phyloP scores from a whole-genome alignment of 2,113 vertebrate genomes.

The Pyrgilauda ruficollis region DNA sequence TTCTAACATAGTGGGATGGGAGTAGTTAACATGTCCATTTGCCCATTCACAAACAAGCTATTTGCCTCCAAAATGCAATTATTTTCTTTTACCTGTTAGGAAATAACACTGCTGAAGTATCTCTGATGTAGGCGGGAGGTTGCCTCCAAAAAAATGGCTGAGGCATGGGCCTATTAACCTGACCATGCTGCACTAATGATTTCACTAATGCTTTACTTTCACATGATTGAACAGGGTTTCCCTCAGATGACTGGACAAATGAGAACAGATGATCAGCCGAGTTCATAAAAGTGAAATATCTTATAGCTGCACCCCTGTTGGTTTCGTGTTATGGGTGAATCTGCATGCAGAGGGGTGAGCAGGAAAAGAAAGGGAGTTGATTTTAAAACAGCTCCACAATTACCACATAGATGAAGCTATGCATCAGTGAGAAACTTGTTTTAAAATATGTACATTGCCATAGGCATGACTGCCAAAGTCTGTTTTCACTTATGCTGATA shows the following conservation, averaged over 20 bases:
- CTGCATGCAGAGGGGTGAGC: neutral
- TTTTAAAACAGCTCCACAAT: neutral
- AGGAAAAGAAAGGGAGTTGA: neutral
- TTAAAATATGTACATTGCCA: conserved; percentile 38
- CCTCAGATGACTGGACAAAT: conserved; percentile 51
- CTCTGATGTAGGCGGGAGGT: neutral
- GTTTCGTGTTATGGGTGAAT: neutral
- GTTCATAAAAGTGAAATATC: conserved; percentile 55
- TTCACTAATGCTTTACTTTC: conserved; percentile 40
- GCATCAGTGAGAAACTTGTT: conserved; percentile 26
- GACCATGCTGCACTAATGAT: conserved; percentile 50
- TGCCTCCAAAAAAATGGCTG: conserved; percentile 31
- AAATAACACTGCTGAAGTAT: neutral
- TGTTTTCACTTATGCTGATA: neutral
- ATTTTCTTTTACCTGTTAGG: conserved; percentile 21
- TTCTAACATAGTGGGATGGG: conserved; percentile 7
- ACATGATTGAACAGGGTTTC: conserved; percentile 33
- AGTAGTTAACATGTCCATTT: neutral
- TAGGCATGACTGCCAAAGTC: conserved; percentile 28
- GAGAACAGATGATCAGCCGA: conserved; percentile 36
- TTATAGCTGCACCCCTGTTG: neutral
- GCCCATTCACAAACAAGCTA: conserved; percentile 15
- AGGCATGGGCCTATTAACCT: conserved; percentile 30
- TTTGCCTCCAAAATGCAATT: conserved; percentile 1
- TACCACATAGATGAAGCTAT: conserved; percentile 3